phyloP scores from a whole-genome alignment of 2,797 vertebrate species.

The Rousettus madagascariensis region DNA sequence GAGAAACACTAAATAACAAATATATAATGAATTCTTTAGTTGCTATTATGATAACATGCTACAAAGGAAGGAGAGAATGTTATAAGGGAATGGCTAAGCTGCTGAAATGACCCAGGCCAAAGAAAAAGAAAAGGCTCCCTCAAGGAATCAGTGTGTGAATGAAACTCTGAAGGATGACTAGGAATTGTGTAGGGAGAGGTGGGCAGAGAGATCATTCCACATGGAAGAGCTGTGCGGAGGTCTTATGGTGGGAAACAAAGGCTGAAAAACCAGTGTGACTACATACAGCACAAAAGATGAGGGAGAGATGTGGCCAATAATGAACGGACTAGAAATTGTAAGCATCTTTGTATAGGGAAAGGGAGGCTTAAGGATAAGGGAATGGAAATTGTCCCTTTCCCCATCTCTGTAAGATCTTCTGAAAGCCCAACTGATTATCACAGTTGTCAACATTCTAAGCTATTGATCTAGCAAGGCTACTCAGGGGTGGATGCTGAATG shows the following conservation, averaged over 20 bases:
- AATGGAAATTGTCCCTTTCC: neutral
- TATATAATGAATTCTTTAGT: neutral
- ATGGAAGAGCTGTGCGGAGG: neutral
- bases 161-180: neutral
- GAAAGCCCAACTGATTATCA: neutral
- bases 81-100: neutral
- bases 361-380: neutral
- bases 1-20: neutral
- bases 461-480: conserved; percentile 1
- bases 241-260: neutral
- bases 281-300: neutral
- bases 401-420: neutral
- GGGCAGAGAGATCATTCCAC: neutral
- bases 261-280: neutral
- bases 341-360: neutral
- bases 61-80: neutral
- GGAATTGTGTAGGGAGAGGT: neutral
- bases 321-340: neutral
- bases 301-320: rapidly evolving
- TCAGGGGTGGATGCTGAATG: neutral
- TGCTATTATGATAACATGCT: neutral
- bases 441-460: neutral
- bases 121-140: neutral
- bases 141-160: neutral
- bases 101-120: neutral